A percentile compares a stretch with the other conserved stretches of the same genome.
Conservation (phyloP, 2,113 vertebrate genomes). For the Entosphenus tridentatus region DNA sequence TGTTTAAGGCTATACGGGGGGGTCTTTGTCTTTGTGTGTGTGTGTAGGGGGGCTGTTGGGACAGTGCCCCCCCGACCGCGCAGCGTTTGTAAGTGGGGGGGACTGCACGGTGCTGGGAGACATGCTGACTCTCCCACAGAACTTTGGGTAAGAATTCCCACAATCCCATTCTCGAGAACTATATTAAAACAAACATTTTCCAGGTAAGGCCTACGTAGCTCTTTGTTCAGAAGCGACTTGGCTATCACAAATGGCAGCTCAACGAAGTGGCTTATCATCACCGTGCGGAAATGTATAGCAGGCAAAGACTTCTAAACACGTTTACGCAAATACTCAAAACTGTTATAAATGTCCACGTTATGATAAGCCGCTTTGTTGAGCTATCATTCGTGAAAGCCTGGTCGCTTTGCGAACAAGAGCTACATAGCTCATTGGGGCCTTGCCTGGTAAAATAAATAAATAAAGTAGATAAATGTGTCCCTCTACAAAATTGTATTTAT, state of each 20-base stretch:
- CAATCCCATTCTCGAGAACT: too few relatives aligned
- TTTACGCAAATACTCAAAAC: background rate
- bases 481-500: too few relatives aligned
- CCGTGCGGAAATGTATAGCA: too few relatives aligned
- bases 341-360: too few relatives aligned
- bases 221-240: too few relatives aligned
- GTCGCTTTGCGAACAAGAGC: background rate
- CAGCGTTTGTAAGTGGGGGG: conserved; percentile 74
- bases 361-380: too few relatives aligned
- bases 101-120: conserved; percentile 85
- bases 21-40: conserved; percentile 10
- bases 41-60: conserved; percentile 49
- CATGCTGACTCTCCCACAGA: conserved; percentile 92
- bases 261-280: too few relatives aligned
- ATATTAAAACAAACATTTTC: too few relatives aligned
- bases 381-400: background rate
- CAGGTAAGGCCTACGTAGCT: too few relatives aligned
- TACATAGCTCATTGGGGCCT: too few relatives aligned
- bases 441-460: background rate
- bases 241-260: too few relatives aligned
- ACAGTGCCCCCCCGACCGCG: conserved; percentile 69
- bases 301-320: background rate
- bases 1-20: background rate
- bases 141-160: conserved; percentile 57
- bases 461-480: background rate